phyloP scores from a whole-genome alignment of 2,113 vertebrate species.

The Sinocyclocheilus anshuiensis region DNA sequence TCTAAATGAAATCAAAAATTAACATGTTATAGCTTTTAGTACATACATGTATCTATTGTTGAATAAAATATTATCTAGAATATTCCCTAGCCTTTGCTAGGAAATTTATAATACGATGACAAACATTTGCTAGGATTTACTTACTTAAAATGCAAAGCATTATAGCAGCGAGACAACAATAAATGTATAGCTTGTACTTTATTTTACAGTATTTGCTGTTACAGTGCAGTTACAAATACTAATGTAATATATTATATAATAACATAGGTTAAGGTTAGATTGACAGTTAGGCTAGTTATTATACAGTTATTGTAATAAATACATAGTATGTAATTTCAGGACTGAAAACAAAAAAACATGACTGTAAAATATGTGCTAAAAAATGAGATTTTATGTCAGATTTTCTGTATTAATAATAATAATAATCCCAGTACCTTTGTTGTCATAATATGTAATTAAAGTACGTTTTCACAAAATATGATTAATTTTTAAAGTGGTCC shows the following conservation, averaged over 20 bases:
- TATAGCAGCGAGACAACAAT: neutral
- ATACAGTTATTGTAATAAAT: neutral
- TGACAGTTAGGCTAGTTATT: neutral
- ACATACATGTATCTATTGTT: neutral
- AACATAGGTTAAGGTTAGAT: neutral
- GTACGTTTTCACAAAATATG: neutral
- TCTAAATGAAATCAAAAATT: neutral
- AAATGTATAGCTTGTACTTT: neutral
- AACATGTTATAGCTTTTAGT: neutral
- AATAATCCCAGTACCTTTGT: neutral
- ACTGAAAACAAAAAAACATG: neutral
- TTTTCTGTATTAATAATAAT: too few relatives aligned
- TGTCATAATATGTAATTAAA: neutral
- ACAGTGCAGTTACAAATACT: neutral
- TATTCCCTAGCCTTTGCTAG: neutral
- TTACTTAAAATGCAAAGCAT: neutral
- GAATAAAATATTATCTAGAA: neutral
- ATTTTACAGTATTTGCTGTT: neutral
- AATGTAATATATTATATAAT: neutral
- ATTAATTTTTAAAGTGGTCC: neutral
- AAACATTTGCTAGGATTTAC: neutral
- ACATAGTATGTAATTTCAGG: neutral
- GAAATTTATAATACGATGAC: neutral
- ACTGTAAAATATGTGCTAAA: neutral
- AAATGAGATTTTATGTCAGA: too few relatives aligned